These are phyloP conservation scores for Martes martes DNA, from an alignment of 2,113 vertebrate species.

Conservation along the genomic window DNA sequence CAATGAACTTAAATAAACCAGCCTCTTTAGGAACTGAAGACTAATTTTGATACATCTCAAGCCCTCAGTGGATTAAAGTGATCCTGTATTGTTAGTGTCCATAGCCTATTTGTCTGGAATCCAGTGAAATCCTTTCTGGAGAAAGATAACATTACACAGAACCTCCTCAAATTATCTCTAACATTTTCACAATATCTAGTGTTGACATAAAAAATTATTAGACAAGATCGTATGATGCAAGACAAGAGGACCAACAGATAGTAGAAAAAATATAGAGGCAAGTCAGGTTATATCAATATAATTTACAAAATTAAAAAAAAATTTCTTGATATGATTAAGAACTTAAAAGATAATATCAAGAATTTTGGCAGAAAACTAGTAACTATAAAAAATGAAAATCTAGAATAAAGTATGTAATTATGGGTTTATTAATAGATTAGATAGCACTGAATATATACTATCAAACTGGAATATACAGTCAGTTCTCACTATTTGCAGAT, in stretches of 20 bases:
- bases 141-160: background rate
- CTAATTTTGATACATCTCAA: background rate
- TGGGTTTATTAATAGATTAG: background rate
- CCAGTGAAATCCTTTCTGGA: background rate
- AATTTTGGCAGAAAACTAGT: background rate
- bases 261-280: background rate
- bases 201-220: background rate
- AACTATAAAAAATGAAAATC: background rate
- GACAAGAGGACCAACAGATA: background rate
- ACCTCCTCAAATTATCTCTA: background rate
- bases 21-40: background rate
- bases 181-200: background rate
- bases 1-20: background rate
- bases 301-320: background rate
- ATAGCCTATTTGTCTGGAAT: background rate
- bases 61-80: background rate
- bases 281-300: background rate
- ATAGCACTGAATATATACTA: background rate
- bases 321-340: background rate
- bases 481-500: background rate
- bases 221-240: background rate
- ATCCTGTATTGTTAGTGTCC: background rate
- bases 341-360: background rate
- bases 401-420: background rate
- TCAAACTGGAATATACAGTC: background rate